These are phyloP conservation scores for Tiliacea citrago DNA, from an alignment of 2,888 invertebrate species.

Conservation along the genomic window DNA sequence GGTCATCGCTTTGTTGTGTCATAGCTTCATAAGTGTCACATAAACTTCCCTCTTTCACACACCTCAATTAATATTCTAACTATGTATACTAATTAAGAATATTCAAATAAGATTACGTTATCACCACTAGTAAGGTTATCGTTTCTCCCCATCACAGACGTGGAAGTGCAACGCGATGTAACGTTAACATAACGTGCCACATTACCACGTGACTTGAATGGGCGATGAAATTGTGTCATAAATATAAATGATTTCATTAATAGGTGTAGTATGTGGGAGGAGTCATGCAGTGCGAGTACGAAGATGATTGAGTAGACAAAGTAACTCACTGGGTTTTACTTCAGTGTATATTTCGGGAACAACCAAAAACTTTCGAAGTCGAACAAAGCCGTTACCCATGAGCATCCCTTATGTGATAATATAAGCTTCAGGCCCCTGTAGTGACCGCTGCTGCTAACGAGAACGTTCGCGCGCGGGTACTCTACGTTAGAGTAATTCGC, in stretches of 20 bases:
- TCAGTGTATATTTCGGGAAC: no score
- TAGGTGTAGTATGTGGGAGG: not conserved
- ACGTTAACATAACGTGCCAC: conserved; percentile 59
- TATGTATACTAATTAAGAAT: conserved; percentile 35
- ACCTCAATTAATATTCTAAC: conserved; percentile 34
- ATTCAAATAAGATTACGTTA: conserved; percentile 54
- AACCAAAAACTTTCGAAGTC: no score
- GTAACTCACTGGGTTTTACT: no score
- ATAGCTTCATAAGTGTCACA: not conserved
- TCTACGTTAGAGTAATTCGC: no score
- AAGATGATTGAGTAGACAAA: not conserved
- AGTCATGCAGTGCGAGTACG: not conserved
- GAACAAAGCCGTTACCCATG: no score
- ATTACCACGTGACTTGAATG: conserved; percentile 34
- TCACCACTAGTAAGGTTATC: conserved; percentile 52
- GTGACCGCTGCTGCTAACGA: no score
- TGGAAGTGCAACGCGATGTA: conserved; percentile 59
- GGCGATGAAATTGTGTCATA: conserved; percentile 31
- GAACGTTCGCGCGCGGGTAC: no score
- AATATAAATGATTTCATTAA: conserved; percentile 11
- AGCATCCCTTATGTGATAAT: no score
- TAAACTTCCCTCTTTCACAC: conserved; percentile 11
- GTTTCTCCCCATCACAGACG: conserved; percentile 73
- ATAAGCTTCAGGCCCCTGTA: no score
- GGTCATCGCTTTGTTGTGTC: no score